Base-by-base conservation (phyloP, 2,797 vertebrate genomes). In the Macroramphosus scolopax region DNA sequence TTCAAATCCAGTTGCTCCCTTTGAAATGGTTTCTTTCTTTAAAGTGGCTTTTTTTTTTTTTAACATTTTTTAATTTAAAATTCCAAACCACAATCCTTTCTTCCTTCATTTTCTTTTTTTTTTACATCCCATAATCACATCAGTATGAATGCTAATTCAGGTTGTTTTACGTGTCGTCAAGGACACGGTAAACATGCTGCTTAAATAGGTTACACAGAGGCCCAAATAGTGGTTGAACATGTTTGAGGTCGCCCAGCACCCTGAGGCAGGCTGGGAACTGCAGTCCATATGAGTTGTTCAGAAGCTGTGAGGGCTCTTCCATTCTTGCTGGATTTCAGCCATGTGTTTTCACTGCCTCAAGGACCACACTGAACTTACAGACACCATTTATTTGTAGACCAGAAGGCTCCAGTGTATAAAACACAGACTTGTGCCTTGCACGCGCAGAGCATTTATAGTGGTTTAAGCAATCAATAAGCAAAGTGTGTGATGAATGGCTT, bases 221-320 rank as follows among this genome's bases (percentile, higher is more conserved):
- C 66, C 22, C 9, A 6, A 46, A 55, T 62, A 37, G 46, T 2
- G 15, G 51, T 50, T 55, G 13, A 29, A 48, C 43, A 52, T 60
- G 77, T 81, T 82, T 66, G 55, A 77, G 83, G 85, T 75, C 79
- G 55, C 40, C 28, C 56, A 1, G 29, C 10, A 29, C 60, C 80
- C 78, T 17, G 45, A 71, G 80, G 86, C 77, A 78, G 5, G 29
- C 67, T 80, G 81, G 72, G 78, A 72, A 47, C 56, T 75, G 62
- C n/a, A 70, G 76, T 85, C 64, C 56, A 53, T 71, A 48, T 50
- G 60, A 79, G 52, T 58, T 17, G 42, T 64, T 60, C 51, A 72
- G 63, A 37, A 54, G 46, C 65, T 69, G 17, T 24, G 31, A 50
- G 60, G 63, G 38, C 44, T 60, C 43, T 63, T 50, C 40, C 6